Base-by-base conservation (phyloP, 2,113 vertebrate species). In the Loxodonta africana region DNA sequence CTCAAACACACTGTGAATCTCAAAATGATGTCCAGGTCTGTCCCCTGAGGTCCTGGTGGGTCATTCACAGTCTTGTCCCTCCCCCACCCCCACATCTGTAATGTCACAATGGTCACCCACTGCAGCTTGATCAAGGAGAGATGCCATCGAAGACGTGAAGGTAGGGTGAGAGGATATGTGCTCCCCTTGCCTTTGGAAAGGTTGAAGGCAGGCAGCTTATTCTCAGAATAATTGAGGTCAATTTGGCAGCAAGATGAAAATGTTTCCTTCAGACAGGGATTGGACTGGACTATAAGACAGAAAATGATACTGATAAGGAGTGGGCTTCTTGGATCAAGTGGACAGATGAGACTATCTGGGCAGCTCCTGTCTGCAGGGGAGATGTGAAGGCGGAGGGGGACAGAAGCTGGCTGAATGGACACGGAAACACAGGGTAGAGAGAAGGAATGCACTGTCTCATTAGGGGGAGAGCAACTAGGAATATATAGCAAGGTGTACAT, bases 81-180 rank as follows among this genome's bases (percentile, higher is more conserved):
- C 53, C 10, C 26, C 62, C 14, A 4, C 25, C 26, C 11, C 51
- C 25, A 12, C 53, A 8, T 28, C 30, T 74, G 41, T 95, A 91
- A 88, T 20, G n/a, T 97, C 96, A 96, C 77, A 96, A 1, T 87
- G 44, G 46, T 53, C 53, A 18, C 44, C 65, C 20, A 6, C 3
- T 4, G 25, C 57, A 44, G 1, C 71, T 62, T 25, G 65, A 51
- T 65, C 25, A 2, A 74, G 57, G 46, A 28, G 28, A 44, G 18
- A 71, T 0, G 4, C 69, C 71, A 25, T 44, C 37, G 20, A 46
- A 87, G 81, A 77, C 46, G 44, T 8, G 23, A 77, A 46, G 41
- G 44, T 12, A 28, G 11, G 7, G 33, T 5, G 1, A 4, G 67
- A 33, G 10, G 2, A 18, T 23, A 4, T 2, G 3, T 1, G 8